Percentiles rank a stretch among this genome's conserved stretches.
These are phyloP conservation scores for Drosophila santomea DNA, from an alignment of 1,140 invertebrate species.

Conservation along the genomic window DNA sequence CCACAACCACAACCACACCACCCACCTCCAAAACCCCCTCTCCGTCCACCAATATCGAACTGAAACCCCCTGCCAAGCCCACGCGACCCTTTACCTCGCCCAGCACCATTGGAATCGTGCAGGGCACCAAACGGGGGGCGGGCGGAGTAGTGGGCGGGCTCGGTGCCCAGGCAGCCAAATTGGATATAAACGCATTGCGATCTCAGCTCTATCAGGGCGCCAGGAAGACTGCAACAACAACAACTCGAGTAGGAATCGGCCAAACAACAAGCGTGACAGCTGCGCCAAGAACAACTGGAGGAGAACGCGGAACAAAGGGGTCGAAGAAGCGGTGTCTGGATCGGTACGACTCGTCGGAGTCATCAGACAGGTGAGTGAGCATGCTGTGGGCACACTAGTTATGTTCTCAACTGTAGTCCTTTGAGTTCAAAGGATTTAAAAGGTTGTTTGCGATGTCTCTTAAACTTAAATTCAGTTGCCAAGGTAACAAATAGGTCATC, in stretches of 20 bases:
- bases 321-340: slow-evolving; percentile 93
- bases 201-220: slow-evolving; percentile 73
- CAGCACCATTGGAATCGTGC: slow-evolving; percentile 65
- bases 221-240: slow-evolving; percentile 48
- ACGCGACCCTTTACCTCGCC: slow-evolving; percentile 54
- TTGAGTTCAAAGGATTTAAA: background rate
- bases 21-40: background rate
- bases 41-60: slow-evolving; percentile 48
- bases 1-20: background rate
- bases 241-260: slow-evolving; percentile 12
- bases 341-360: slow-evolving; percentile 95
- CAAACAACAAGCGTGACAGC: slow-evolving; percentile 4
- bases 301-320: slow-evolving; percentile 53
- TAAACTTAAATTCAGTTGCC: background rate
- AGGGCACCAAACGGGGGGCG: slow-evolving; percentile 60
- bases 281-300: slow-evolving; percentile 1
- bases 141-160: background rate
- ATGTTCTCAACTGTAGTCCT: background rate
- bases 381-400: slow-evolving; percentile 34
- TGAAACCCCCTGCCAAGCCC: slow-evolving; percentile 58
- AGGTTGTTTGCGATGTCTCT: too few species aligned
- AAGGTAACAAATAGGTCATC: too few species aligned
- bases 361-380: slow-evolving; percentile 92
- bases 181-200: slow-evolving; percentile 74
- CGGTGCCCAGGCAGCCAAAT: slow-evolving; percentile 43